Percentiles rank a stretch among this genome's conserved stretches.
phyloP scores from a whole-genome alignment of 1,140 invertebrate species.

The Drosophila tani region DNA sequence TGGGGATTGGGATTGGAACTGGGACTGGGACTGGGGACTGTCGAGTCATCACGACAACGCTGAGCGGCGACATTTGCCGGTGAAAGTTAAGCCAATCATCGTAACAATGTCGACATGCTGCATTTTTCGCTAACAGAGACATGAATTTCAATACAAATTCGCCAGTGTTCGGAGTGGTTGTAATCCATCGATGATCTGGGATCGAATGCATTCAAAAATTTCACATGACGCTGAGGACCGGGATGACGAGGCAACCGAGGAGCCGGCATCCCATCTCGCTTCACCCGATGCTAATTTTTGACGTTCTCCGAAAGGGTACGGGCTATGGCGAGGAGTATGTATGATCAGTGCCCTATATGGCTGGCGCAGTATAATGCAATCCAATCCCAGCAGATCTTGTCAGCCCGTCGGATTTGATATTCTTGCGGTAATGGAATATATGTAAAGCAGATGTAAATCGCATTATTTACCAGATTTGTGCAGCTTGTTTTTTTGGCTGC shows the following conservation, averaged over 20 bases:
- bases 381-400: constrained; percentile 6
- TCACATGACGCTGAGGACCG: constrained; percentile 31
- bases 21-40: constrained; percentile 7
- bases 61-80: constrained; percentile 52
- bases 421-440: constrained; percentile 54
- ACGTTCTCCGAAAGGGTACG: constrained; percentile 46
- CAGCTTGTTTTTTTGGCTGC: not conserved
- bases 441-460: constrained; percentile 48
- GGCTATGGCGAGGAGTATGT: not conserved
- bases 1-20: constrained; percentile 6
- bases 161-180: constrained; percentile 24
- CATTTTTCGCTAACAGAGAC: constrained; percentile 70
- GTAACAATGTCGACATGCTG: constrained; percentile 63
- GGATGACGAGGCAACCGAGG: constrained; percentile 21
- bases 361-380: constrained; percentile 40
- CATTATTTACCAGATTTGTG: constrained; percentile 30
- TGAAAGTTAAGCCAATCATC: constrained; percentile 78
- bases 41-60: constrained; percentile 50
- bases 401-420: constrained; percentile 31
- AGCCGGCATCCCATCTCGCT: constrained; percentile 30
- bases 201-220: constrained; percentile 55
- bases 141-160: constrained; percentile 74
- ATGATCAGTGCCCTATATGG: constrained; percentile 53
- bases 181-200: constrained; percentile 53
- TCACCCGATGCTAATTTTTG: constrained; percentile 49